These are phyloP conservation scores for Grallaria varia DNA, from an alignment of 2,113 vertebrate species.

Conservation along the genomic window DNA sequence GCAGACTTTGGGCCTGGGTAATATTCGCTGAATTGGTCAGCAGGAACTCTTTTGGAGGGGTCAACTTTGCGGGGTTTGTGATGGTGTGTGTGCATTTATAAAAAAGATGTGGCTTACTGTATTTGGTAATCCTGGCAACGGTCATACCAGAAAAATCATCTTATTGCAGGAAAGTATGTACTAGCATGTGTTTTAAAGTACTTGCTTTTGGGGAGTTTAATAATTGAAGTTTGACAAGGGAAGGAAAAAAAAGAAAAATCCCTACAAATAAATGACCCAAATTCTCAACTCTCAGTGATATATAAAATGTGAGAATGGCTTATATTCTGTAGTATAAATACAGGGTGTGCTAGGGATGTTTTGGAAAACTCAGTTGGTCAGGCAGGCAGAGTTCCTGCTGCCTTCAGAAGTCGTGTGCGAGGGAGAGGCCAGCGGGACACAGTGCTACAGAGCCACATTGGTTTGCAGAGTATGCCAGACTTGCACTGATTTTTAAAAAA, in stretches of 20 bases:
- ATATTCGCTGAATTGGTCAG: not conserved
- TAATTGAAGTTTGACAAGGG: not conserved
- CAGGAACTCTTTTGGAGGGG: not conserved
- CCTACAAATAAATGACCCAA: not conserved
- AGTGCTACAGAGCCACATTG: accelerated
- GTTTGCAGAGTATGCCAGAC: not conserved
- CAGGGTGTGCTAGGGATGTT: not conserved
- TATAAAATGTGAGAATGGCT: not conserved
- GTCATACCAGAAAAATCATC: not conserved
- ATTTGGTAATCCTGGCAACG: not conserved
- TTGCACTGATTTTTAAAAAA: not conserved
- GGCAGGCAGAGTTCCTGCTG: not conserved
- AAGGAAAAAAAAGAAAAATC: accelerated
- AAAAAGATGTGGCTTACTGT: not conserved
- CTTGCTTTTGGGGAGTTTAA: not conserved
- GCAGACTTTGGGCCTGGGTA: not conserved
- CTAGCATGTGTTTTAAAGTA: not conserved
- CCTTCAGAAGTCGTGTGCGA: not conserved
- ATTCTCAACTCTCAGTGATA: not conserved
- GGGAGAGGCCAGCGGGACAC: accelerated
- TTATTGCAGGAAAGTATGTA: not conserved
- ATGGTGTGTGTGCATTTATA: not conserved
- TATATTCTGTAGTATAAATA: not conserved
- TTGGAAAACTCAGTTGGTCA: not conserved
- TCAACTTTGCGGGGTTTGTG: not conserved